These are phyloP conservation scores for Brachyptera risi DNA, from an alignment of 2,888 invertebrate genomes.

Conservation along the genomic window DNA sequence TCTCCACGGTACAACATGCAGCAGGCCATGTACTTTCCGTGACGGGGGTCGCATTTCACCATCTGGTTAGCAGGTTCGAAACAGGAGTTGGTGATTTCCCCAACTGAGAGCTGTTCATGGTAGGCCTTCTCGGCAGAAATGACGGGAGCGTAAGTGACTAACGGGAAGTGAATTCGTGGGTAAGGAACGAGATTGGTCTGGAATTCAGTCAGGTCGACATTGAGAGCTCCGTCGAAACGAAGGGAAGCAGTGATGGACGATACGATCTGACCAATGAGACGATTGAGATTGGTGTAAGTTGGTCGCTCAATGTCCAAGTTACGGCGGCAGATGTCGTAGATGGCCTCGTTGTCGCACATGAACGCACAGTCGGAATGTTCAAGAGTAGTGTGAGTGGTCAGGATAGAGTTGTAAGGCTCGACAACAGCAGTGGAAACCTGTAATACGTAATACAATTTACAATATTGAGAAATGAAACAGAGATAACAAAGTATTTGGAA, in stretches of 20 bases:
- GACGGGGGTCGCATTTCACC: slow-evolving; percentile 36
- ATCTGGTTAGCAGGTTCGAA: slow-evolving; percentile 54
- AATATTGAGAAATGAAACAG: no score
- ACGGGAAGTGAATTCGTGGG: slow-evolving; percentile 60
- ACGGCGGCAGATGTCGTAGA: slow-evolving; percentile 55
- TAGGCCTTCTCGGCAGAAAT: slow-evolving; percentile 50
- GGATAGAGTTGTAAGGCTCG: slow-evolving; percentile 56
- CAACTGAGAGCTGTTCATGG: slow-evolving; percentile 47
- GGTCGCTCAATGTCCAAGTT: slow-evolving; percentile 56
- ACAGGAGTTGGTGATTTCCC: slow-evolving; percentile 52
- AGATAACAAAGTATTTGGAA: no score
- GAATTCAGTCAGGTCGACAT: slow-evolving; percentile 59
- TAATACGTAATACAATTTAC: slow-evolving; percentile 34
- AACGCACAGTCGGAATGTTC: slow-evolving; percentile 63
- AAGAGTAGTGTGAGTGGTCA: slow-evolving; percentile 56
- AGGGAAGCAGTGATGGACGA: slow-evolving; percentile 55
- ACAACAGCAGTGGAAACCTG: slow-evolving; percentile 43
- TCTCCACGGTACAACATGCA: slow-evolving; percentile 38
- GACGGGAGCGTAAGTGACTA: slow-evolving; percentile 50
- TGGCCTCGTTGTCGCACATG: slow-evolving; percentile 52
- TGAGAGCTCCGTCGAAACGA: slow-evolving; percentile 57
- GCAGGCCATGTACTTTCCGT: slow-evolving; percentile 44
- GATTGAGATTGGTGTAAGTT: slow-evolving; percentile 58
- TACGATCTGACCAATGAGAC: slow-evolving; percentile 58
- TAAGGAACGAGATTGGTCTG: slow-evolving; percentile 59